Conservation (phyloP, 2,888 invertebrate species). For the Exephanes ischioxanthus region DNA sequence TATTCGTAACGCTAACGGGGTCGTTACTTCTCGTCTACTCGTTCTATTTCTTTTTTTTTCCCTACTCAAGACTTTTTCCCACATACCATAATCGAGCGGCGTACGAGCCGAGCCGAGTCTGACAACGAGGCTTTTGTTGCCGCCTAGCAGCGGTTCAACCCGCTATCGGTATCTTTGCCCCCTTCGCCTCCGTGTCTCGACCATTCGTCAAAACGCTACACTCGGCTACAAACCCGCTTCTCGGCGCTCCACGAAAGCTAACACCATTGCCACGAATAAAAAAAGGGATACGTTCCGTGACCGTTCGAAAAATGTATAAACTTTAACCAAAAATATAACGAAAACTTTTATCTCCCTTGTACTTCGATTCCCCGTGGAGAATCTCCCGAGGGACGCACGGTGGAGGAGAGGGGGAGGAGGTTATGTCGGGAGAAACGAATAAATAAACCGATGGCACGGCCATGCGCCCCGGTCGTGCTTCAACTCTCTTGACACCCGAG, state of each 20-base stretch:
- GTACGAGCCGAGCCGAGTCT: background rate
- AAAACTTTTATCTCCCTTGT: constrained; percentile 4
- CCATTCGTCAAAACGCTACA: constrained; percentile 27
- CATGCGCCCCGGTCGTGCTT: constrained; percentile 12
- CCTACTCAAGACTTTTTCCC: constrained; percentile 15
- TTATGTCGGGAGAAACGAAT: constrained; percentile 41
- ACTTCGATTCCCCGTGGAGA: constrained; percentile 32
- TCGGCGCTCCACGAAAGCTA: background rate
- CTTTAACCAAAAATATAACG: constrained; percentile 43
- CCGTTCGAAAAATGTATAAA: constrained; percentile 14
- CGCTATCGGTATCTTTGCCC: constrained; percentile 59
- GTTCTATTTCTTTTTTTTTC: background rate
- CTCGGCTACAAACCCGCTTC: background rate
- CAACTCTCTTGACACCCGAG: constrained; percentile 54
- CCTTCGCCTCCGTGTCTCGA: constrained; percentile 36
- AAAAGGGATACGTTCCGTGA: background rate
- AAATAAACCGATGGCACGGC: constrained; percentile 55
- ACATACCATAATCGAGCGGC: constrained; percentile 2
- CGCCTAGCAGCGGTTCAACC: constrained; percentile 19
- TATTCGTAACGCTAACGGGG: constrained; percentile 29
- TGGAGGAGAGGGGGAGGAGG: background rate
- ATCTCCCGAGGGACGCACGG: constrained; percentile 20
- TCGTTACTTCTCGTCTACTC: constrained; percentile 36
- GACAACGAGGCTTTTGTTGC: constrained; percentile 64
- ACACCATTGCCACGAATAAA: background rate